Evolutionary conservation across 2,797 vertebrate genomes (phyloP).

Genomic region (Ptychobarbus kaznakovi): DNA sequence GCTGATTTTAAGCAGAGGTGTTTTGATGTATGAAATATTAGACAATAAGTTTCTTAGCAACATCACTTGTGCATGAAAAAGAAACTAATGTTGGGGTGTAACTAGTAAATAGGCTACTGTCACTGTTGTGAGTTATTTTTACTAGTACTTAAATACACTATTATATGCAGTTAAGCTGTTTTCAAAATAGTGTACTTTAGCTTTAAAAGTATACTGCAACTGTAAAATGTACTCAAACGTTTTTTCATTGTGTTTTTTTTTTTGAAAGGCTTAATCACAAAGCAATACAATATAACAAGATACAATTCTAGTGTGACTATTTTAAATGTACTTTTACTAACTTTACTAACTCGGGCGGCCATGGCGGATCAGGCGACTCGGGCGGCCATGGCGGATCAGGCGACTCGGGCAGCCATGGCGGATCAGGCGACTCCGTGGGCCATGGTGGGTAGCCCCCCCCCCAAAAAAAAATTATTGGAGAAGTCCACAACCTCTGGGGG

Average conservation of each 20-base stretch:
- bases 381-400: too few species aligned
- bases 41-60: not conserved
- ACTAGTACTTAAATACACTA: not conserved
- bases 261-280: conserved; percentile 1
- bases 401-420: too few species aligned
- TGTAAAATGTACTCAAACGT: not conserved
- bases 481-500: too few species aligned
- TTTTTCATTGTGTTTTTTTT: not conserved
- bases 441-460: too few species aligned
- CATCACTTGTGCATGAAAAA: not conserved
- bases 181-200: not conserved
- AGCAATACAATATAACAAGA: not conserved
- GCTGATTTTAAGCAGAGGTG: not conserved
- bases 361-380: too few species aligned
- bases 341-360: not conserved
- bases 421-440: too few species aligned
- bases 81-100: not conserved
- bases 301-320: not conserved
- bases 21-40: conserved; percentile 3
- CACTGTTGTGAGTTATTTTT: not conserved
- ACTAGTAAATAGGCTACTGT: not conserved
- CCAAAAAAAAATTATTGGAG: too few species aligned
- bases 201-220: conserved; percentile 3
- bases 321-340: not conserved
- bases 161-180: too few species aligned